Evolutionary conservation across 2,797 vertebrate species (phyloP).

Genomic region (Hephaestus fuliginosus): DNA sequence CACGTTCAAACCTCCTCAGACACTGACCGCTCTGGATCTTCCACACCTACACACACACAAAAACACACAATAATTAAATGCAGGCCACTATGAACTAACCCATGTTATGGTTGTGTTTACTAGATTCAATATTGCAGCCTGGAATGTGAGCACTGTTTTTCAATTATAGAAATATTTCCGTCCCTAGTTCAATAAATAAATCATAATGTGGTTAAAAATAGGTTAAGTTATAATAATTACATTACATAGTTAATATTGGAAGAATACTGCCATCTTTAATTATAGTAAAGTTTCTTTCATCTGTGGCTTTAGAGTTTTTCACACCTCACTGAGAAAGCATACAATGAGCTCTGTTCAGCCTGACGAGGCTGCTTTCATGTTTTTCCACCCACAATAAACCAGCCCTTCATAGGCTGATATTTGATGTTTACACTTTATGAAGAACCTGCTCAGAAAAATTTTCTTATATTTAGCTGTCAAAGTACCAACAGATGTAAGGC

Average conservation of each 20-base stretch:
- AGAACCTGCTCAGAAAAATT: too few species aligned
- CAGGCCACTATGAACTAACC: too few species aligned
- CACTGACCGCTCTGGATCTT: slow-evolving; percentile 99
- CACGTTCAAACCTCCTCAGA: slow-evolving; percentile 94
- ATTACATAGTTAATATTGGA: too few species aligned
- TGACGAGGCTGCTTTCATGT: neutral
- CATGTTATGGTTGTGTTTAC: too few species aligned
- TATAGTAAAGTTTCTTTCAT: neutral
- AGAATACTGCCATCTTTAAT: neutral
- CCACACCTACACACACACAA: slow-evolving; percentile 90
- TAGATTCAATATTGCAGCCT: neutral
- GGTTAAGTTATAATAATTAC: too few species aligned
- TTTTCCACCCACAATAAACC: neutral
- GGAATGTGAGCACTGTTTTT: neutral
- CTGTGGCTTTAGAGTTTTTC: neutral
- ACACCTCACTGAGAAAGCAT: neutral
- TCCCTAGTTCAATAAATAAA: neutral
- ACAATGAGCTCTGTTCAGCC: neutral
- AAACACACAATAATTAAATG: neutral
- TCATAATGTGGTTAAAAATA: too few species aligned
- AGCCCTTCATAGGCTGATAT: neutral
- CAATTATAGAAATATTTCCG: neutral
- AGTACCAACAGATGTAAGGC: neutral
- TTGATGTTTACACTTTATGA: neutral
- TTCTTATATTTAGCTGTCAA: neutral